Percentiles rank a stretch among this genome's conserved stretches.
These are phyloP conservation scores for Channa maculata DNA, from an alignment of 2,113 vertebrate genomes.

Conservation along the genomic window DNA sequence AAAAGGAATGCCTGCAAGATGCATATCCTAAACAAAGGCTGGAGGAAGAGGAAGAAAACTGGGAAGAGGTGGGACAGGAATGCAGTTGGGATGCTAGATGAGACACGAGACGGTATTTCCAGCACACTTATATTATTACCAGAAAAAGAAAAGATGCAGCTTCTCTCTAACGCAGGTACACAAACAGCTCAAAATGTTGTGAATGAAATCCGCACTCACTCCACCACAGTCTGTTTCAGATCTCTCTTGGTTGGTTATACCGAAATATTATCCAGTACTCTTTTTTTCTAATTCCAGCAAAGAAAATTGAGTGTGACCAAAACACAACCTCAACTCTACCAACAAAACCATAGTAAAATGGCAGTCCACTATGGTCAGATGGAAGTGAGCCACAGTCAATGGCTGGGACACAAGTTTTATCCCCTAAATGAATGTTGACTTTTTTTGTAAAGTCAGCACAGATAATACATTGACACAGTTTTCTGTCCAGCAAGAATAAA, in stretches of 20 bases:
- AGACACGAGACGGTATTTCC: constrained; percentile 79
- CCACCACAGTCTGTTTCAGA: neutral
- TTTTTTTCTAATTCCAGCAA: neutral
- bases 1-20: constrained; percentile 43
- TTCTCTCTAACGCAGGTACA: constrained; percentile 26
- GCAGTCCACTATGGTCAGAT: constrained; percentile 59
- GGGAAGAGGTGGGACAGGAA: constrained; percentile 61
- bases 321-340: constrained; percentile 24
- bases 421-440: constrained; percentile 46
- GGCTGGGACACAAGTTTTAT: constrained; percentile 60
- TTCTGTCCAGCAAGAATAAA: constrained; percentile 36
- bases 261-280: neutral
- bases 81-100: constrained; percentile 70
- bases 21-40: constrained; percentile 16
- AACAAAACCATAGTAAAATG: constrained; percentile 45
- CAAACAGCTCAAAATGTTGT: constrained; percentile 6
- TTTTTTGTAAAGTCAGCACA: constrained; percentile 38
- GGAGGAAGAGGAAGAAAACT: constrained; percentile 23
- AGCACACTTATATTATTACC: neutral
- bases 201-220: constrained; percentile 20
- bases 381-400: constrained; percentile 71
- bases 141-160: constrained; percentile 40
- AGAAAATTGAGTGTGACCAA: constrained; percentile 33
- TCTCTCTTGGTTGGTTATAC: neutral
- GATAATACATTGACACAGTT: constrained; percentile 36